Evolutionary conservation across 2,888 invertebrate genomes (phyloP), one percentile per base, ranked within the genome.

Genomic region (Chloromyia formosa): DNA sequence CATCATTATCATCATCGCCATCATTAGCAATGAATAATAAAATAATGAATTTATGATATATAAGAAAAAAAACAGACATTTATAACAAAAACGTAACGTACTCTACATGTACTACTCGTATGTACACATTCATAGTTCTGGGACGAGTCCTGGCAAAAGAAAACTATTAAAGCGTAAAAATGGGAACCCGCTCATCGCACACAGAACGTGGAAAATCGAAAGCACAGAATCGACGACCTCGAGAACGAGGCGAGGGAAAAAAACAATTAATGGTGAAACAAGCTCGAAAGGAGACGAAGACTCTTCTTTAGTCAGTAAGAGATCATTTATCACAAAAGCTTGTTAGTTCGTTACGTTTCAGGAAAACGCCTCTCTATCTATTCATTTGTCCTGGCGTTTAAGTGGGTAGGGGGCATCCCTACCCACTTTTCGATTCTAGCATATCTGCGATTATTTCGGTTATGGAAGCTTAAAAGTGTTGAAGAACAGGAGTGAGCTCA

Each of bases 251-350:
- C 14, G 14, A 58, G 20, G 18, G 7, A 16, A 71, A 71, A 71
- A 60, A 60, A 72, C 72, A 72, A 72, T 72, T 72, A 72, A 72
- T 60, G 72, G 18, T 22, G 58, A 72, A 42, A 58, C 60, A 72
- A 58, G 69, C 54, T 16, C 23, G 7, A 2, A 35, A 35, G 27
- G 7, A 35, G 27, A 35, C 27, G 54, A 69, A 54, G 69, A 69
- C 54, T 69, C 53, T 60, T 72, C 72, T 45, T 72, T 58, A 72
- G 58, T 72, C 72, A 72, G 42, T 72, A 60, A 72, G 58, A 58
- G 58, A 58, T 60, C 72, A 72, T 72, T 72, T 72, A 72, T 72
- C 72, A 72, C 58, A 72, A 53, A 54, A 69, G 53, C 69, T 69
- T 54, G 68, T 68, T 68, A 68, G 68, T 68, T 68, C 20, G 53